Base-by-base conservation (phyloP, 2,888 invertebrate genomes). In the Dexiosoma caninum region DNA sequence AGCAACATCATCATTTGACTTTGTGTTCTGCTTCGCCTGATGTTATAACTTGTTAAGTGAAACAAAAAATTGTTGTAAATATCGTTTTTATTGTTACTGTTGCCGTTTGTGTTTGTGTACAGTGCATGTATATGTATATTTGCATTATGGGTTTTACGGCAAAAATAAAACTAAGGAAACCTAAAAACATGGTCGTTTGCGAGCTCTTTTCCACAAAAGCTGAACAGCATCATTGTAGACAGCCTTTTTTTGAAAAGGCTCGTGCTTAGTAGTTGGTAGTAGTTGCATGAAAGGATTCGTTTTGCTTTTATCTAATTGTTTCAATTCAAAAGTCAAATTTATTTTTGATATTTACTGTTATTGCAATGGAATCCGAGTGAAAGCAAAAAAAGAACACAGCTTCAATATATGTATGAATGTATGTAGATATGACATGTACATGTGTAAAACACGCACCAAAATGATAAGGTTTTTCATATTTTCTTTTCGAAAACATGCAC, bases 71-170 rank as follows among this genome's bases (percentile, higher is more conserved):
- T 66, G 12, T 66, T 7, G 27, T 23, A n/a, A 14, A 49, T 74
- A 55, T 55, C 35, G 53, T 46, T 64, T 23, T 70, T 49, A 27
- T 49, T 49, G 49, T 8, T 37, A 32, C 55, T 42, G 21, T 64
- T 67, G 42, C 46, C 64, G 32, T 30, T 60, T 16, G 40, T 62
- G 35, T 55, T 30, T 53, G n/a, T 42, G 37, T 6, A 35, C 5
- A 53, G 42, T 60, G 44, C 42, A 76, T 37, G 57, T 64, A 44
- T 69, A 76, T 37, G 57, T 64, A 44, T 69, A 78, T 81, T 81
- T 81, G 62, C 69, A 81, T 77, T 81, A 77, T 78, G 78, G 67
- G 71, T 44, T 67, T 67, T 27, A 66, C n/a, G n/a, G 44, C 35
- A 62, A 40, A 70, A 74, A 74, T 30, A 64, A 57, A 53, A 51